Conservation (phyloP, 1,140 invertebrate species). For the Bradysia coprophila region DNA sequence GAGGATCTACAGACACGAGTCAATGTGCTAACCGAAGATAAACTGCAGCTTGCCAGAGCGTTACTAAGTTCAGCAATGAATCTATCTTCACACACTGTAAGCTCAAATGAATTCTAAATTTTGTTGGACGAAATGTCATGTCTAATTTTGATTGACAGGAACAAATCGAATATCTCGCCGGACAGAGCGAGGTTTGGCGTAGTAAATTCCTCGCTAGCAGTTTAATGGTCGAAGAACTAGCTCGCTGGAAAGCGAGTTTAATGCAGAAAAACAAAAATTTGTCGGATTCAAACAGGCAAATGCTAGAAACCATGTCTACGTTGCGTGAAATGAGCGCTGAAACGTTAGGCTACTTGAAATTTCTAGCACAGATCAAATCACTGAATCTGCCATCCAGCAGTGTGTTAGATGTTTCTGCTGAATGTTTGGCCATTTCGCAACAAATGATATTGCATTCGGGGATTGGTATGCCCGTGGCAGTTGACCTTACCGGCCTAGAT, state of each 20-base stretch:
- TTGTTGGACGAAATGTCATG: neutral
- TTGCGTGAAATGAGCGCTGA: conserved; percentile 47
- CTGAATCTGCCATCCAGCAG: conserved; percentile 21
- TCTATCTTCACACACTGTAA: conserved; percentile 57
- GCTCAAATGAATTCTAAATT: neutral
- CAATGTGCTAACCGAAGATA: conserved; percentile 77
- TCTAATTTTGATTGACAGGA: conserved; percentile 28
- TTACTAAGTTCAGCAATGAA: conserved; percentile 68
- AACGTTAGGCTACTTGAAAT: conserved; percentile 41
- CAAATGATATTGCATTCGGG: conserved; percentile 20
- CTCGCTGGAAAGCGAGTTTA: conserved; percentile 61
- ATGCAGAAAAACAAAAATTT: conserved; percentile 55
- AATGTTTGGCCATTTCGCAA: conserved; percentile 19
- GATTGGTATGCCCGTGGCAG: conserved; percentile 17
- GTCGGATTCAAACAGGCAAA: conserved; percentile 48
- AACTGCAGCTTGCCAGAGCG: conserved; percentile 67
- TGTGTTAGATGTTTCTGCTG: conserved; percentile 23
- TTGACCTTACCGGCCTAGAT: conserved; percentile 13
- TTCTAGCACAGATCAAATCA: conserved; percentile 16
- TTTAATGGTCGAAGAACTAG: conserved; percentile 78
- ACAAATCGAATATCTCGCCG: conserved; percentile 78
- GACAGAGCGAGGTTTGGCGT: conserved; percentile 88
- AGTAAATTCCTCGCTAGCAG: conserved; percentile 88
- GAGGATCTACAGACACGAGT: conserved; percentile 81
- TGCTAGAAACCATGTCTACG: conserved; percentile 54